Evolutionary conservation across 2,888 invertebrate species (phyloP), one percentile per base, ranked within the genome.

Genomic region (Glyphotaelius pellucidus): DNA sequence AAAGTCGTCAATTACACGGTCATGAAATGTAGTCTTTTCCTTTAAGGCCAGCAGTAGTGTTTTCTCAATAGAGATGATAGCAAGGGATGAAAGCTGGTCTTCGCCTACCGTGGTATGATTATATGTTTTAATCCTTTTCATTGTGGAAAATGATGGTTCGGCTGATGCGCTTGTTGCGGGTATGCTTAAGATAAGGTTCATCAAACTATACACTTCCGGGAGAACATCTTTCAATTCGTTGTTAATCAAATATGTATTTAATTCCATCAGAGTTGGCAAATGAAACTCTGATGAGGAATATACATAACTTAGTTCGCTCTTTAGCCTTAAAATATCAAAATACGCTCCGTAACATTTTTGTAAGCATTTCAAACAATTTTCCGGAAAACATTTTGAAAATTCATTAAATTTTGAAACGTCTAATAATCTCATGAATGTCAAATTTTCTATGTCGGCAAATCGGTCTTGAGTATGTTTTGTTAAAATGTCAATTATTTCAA

Each of bases 201-300:
- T 84, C 31, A 84, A 32, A 84, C 83, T 84, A 35, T 84, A 32
- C 83, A 84, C 35, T 84, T 84, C 32, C 83, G 83, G 35, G 31
- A 84, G 83, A 84, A 84, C 35, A 84, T 84, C 31, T 19, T 84
- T 84, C 31, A 84, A 32, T 5, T 35, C 32, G 12, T 80, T 80
- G 31, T 84, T 84, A 14, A 32, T 84, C 15, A 84, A 84, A 84
- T 32, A 84, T 84, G 19, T 32, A 84, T 84, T 84, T 31, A 84
- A 32, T 84, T 84, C 35, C 35, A 84, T 35, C 35, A 84, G 35
- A 3, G 32, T 84, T 84, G 31, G 35, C 83, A 84, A 84, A 84
- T 84, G 31, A 35, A 84, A 84, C 31, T 84, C 83, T 35, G 83
- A 84, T 84, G 83, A 84, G 83, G 83, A 84, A 84, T 84, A 84